These are phyloP conservation scores for Aurelia aurita DNA, from an alignment of 30 jellyfish, hydroid and myxozoan genomes.

Conservation along the genomic window DNA sequence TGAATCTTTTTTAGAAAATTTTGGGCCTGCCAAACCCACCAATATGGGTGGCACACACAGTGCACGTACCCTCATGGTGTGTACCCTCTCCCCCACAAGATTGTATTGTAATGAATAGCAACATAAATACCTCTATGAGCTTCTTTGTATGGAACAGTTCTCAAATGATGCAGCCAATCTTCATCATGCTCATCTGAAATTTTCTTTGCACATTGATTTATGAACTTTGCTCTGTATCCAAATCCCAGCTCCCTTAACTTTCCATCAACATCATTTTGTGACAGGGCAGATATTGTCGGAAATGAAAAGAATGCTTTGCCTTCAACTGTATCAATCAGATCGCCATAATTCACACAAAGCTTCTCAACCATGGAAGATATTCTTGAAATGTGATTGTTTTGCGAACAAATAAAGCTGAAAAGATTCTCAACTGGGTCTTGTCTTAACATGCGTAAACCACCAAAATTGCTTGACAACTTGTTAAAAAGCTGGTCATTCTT, in stretches of 20 bases:
- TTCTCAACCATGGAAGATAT: constrained; percentile 85
- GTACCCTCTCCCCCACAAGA: background rate
- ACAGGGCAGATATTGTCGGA: constrained; percentile 73
- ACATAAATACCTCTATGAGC: constrained; percentile 78
- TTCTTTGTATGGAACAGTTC: constrained; percentile 76
- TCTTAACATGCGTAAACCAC: constrained; percentile 83
- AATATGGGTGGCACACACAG: too few relatives aligned
- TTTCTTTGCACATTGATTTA: constrained; percentile 77
- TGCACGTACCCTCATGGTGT: background rate
- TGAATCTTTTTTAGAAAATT: too few relatives aligned
- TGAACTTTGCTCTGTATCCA: constrained; percentile 96
- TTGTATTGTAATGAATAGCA: too few relatives aligned
- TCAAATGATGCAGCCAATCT: constrained; percentile 66
- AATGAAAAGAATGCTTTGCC: constrained; percentile 63
- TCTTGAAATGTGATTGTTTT: constrained; percentile 85
- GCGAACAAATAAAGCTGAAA: constrained; percentile 92
- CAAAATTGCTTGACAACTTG: constrained; percentile 49
- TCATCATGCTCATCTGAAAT: constrained; percentile 31
- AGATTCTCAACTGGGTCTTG: constrained; percentile 97
- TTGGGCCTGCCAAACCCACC: too few relatives aligned
- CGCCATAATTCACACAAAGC: constrained; percentile 74
- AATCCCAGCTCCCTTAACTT: constrained; percentile 83
- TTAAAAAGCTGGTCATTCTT: constrained; percentile 54
- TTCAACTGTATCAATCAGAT: constrained; percentile 18
- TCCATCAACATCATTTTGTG: constrained; percentile 75